Evolutionary conservation across 2,113 vertebrate genomes (phyloP).

Genomic region (Panurus biarmicus): DNA sequence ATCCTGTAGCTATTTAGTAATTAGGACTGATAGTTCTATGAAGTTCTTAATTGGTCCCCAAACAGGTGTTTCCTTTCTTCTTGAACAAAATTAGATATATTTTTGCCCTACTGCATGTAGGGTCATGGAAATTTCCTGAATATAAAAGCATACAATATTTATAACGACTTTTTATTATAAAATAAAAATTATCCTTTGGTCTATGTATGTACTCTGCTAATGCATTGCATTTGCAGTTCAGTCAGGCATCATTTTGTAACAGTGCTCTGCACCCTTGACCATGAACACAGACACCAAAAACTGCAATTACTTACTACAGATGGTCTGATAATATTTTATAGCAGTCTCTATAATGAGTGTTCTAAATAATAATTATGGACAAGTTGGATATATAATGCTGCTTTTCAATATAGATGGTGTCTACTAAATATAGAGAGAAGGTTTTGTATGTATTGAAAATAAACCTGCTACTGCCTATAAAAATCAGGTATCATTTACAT

Average conservation of each 20-base stretch:
- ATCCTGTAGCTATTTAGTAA: slow-evolving; percentile 70
- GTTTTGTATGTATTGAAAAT: background rate
- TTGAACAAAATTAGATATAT: background rate
- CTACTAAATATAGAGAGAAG: background rate
- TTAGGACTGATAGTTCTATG: slow-evolving; percentile 69
- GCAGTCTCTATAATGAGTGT: background rate
- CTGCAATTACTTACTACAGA: background rate
- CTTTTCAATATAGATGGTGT: background rate
- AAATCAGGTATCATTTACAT: background rate
- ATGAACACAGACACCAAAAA: background rate
- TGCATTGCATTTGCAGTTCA: background rate
- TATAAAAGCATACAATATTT: background rate
- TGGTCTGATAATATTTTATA: background rate
- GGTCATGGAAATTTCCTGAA: slow-evolving; percentile 27
- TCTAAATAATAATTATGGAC: background rate
- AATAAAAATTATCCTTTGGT: background rate
- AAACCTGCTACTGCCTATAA: background rate
- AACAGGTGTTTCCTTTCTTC: slow-evolving; percentile 69
- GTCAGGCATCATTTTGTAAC: background rate
- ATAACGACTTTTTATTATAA: background rate
- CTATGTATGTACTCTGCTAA: background rate
- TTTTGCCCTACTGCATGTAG: slow-evolving; percentile 34
- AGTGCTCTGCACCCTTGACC: background rate
- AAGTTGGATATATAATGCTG: background rate
- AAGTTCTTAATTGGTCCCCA: slow-evolving; percentile 63